phyloP scores from a whole-genome alignment of 2,888 invertebrate species.

The Melinopterus prodromus region DNA sequence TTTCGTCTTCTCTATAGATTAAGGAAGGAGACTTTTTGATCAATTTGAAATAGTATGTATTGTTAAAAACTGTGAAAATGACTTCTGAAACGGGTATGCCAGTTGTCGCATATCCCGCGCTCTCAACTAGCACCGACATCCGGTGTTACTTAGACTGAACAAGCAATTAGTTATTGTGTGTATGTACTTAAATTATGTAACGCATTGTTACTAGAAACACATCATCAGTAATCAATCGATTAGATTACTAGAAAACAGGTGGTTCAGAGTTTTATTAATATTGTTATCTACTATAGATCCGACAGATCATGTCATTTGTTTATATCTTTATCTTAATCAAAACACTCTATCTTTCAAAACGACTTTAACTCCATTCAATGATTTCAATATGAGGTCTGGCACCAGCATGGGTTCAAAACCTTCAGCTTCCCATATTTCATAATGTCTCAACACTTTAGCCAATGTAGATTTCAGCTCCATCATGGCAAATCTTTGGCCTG shows the following conservation, averaged over 20 bases:
- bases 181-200: too few species aligned
- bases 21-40: too few species aligned
- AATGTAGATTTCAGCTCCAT: constrained; percentile 24
- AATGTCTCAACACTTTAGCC: constrained; percentile 30
- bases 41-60: too few species aligned
- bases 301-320: background rate
- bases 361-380: constrained; percentile 7
- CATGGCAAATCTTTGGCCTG: constrained; percentile 30
- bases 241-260: background rate
- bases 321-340: background rate
- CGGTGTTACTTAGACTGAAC: too few species aligned
- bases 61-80: too few species aligned
- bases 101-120: too few species aligned
- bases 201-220: background rate
- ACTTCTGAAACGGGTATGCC: too few species aligned
- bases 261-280: background rate
- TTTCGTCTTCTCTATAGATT: too few species aligned
- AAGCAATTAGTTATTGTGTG: too few species aligned
- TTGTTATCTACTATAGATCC: background rate
- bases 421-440: constrained; percentile 32
- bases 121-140: too few species aligned
- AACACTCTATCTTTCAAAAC: background rate
- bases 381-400: constrained; percentile 13
- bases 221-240: background rate
- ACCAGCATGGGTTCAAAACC: constrained; percentile 16